Conservation (phyloP, 2,888 invertebrate species). For the Boloria selene region DNA sequence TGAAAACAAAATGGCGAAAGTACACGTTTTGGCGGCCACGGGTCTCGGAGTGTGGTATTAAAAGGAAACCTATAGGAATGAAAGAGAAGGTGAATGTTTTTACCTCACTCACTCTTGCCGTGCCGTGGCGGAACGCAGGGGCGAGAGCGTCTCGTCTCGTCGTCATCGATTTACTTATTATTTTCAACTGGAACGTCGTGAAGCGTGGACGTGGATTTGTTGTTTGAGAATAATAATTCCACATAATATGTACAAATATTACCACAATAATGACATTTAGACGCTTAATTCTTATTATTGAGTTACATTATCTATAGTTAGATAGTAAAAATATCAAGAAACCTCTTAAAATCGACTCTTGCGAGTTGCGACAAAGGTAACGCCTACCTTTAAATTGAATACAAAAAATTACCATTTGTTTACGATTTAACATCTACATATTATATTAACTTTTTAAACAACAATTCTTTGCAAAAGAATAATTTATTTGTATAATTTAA, state of each 20-base stretch:
- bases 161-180: slow-evolving; percentile 23
- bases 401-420: too few species aligned
- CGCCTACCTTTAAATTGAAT: too few species aligned
- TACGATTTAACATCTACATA: too few species aligned
- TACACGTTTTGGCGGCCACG: slow-evolving; percentile 38
- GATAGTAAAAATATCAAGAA: too few species aligned
- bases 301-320: too few species aligned
- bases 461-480: too few species aligned
- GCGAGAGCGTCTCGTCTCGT: neutral
- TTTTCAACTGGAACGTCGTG: slow-evolving; percentile 10
- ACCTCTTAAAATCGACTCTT: too few species aligned
- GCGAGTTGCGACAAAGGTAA: too few species aligned
- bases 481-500: too few species aligned
- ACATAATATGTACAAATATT: neutral
- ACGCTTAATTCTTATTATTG: too few species aligned
- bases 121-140: neutral
- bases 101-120: slow-evolving; percentile 27
- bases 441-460: too few species aligned
- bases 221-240: neutral
- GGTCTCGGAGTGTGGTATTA: slow-evolving; percentile 30
- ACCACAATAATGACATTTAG: too few species aligned
- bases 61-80: slow-evolving; percentile 29
- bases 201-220: slow-evolving; percentile 17
- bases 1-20: slow-evolving; percentile 55
- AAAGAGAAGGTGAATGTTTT: slow-evolving; percentile 21